A percentile compares a stretch with the other conserved stretches of the same genome.
Evolutionary conservation across 92 coral and sea anemone species (phyloP).

Genomic region (Hydrozoanthus gracilis): DNA sequence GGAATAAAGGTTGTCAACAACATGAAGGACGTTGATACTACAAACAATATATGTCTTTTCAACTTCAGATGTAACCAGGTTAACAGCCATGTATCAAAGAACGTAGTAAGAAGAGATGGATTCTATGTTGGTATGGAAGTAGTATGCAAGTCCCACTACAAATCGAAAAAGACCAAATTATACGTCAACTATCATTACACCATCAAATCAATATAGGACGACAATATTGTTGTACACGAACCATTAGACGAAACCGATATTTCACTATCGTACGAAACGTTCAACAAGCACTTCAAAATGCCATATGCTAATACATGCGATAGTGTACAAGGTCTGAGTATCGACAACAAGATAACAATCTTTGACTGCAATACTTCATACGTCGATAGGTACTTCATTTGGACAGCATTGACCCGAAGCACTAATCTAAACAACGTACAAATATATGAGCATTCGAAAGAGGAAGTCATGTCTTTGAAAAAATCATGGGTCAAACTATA

Average conservation of each 20-base stretch:
- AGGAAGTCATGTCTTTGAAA: no score
- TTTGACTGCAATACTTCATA: no score
- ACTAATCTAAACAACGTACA: no score
- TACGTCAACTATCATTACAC: slow-evolving; percentile 37
- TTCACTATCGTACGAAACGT: no score
- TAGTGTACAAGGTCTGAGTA: no score
- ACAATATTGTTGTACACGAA: not conserved
- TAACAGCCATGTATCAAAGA: not conserved
- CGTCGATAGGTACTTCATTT: no score
- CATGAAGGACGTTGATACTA: not conserved
- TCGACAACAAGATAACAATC: no score
- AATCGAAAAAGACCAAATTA: slow-evolving; percentile 2
- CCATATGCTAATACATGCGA: slow-evolving; percentile 20
- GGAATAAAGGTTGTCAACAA: slow-evolving; percentile 16
- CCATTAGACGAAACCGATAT: not conserved
- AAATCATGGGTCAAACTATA: slow-evolving; percentile 48
- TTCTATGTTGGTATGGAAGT: not conserved
- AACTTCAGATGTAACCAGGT: not conserved
- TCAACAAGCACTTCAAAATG: slow-evolving; percentile 9
- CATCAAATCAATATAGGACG: slow-evolving; percentile 21
- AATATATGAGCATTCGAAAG: no score
- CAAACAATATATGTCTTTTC: not conserved
- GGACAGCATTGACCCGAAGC: no score
- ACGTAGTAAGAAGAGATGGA: not conserved
- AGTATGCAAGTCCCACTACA: slow-evolving; percentile 33